Conservation (phyloP, 64 coral and sea anemone genomes). For the Porites australiensis region DNA sequence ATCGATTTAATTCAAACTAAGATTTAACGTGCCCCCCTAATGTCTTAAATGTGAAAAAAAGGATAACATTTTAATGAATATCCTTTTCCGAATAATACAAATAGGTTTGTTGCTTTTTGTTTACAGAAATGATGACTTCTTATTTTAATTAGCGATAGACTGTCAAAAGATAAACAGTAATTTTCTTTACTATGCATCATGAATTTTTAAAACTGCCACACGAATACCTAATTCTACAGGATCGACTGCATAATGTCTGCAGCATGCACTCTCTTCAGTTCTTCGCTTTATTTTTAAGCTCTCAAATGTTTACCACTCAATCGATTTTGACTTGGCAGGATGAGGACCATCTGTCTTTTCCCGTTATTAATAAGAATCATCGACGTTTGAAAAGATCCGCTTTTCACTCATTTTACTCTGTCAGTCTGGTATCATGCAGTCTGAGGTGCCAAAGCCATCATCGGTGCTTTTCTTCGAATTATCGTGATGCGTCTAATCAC, state of each 20-base stretch:
- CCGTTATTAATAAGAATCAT: not conserved
- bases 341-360: not conserved
- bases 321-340: not conserved
- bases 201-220: too few relatives aligned
- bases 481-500: not conserved
- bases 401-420: slow-evolving; percentile 2
- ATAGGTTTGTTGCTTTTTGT: too few relatives aligned
- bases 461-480: slow-evolving; percentile 26
- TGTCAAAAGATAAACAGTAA: too few relatives aligned
- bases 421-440: not conserved
- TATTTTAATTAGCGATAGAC: too few relatives aligned
- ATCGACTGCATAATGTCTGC: not conserved
- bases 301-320: not conserved
- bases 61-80: too few relatives aligned
- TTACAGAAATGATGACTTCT: too few relatives aligned
- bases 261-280: not conserved
- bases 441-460: slow-evolving; percentile 23
- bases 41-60: too few relatives aligned
- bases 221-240: too few relatives aligned
- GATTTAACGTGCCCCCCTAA: too few relatives aligned
- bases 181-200: too few relatives aligned
- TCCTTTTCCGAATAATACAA: too few relatives aligned
- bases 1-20: too few relatives aligned
- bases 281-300: not conserved
- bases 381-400: not conserved